Percentiles rank a stretch among this genome's conserved stretches.
These are phyloP conservation scores for Parapsyche elsis DNA, from an alignment of 1,140 invertebrate genomes.

Conservation along the genomic window DNA sequence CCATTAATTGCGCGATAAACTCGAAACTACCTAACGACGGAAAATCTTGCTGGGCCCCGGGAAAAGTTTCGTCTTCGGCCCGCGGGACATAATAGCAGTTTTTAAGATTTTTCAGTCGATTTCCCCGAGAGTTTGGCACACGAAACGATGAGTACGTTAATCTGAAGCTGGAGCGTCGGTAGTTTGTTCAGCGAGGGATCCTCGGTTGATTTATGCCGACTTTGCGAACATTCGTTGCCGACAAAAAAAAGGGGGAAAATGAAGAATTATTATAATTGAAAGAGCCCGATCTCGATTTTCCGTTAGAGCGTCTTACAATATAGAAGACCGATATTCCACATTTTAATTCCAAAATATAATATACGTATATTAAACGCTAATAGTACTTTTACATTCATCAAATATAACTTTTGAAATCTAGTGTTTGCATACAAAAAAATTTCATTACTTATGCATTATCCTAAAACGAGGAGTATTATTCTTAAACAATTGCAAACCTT, in stretches of 20 bases:
- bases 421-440: too few species aligned
- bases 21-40: not conserved
- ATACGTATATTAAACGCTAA: too few species aligned
- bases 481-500: slow-evolving; percentile 30
- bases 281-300: not conserved
- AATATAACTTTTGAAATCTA: not conserved
- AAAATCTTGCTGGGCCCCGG: not conserved
- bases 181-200: not conserved
- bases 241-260: not conserved
- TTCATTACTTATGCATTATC: too few species aligned
- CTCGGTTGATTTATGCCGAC: not conserved
- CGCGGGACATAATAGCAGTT: slow-evolving; percentile 5
- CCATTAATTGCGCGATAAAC: slow-evolving; percentile 21
- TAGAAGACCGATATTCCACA: not conserved
- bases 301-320: not conserved
- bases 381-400: not conserved
- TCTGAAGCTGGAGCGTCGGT: not conserved
- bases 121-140: slow-evolving; percentile 9
- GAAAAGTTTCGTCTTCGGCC: not conserved
- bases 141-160: slow-evolving; percentile 22
- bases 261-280: not conserved
- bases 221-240: not conserved
- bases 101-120: slow-evolving; percentile 28
- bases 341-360: not conserved
- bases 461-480: too few species aligned